phyloP scores from a whole-genome alignment of 2,113 vertebrate species.

The Gopherus evgoodei region DNA sequence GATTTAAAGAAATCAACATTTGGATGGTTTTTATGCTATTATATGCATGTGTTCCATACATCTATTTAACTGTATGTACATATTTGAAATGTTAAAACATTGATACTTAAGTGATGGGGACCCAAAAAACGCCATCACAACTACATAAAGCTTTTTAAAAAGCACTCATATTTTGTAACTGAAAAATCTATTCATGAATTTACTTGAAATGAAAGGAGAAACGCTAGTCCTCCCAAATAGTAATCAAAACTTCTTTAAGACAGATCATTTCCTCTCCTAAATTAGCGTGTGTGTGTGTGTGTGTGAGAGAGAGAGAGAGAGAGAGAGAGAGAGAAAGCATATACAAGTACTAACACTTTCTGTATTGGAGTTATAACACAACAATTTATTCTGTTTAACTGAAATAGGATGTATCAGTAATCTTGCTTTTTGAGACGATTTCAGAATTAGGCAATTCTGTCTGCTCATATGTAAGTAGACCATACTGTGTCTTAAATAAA shows the following conservation, averaged over 20 bases:
- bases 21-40: constrained; percentile 56
- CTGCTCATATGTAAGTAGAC: constrained; percentile 80
- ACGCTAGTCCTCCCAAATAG: constrained; percentile 13
- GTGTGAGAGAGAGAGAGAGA: background rate
- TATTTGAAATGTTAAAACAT: constrained; percentile 44
- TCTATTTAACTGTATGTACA: constrained; percentile 64
- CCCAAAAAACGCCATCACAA: background rate
- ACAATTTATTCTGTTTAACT: constrained; percentile 71
- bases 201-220: constrained; percentile 70
- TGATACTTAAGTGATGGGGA: background rate
- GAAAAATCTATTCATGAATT: constrained; percentile 71
- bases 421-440: constrained; percentile 77
- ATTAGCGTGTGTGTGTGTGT: constrained; percentile 22
- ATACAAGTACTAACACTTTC: constrained; percentile 58
- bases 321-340: constrained; percentile 45
- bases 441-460: constrained; percentile 78
- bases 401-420: constrained; percentile 78
- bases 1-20: constrained; percentile 64
- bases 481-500: constrained; percentile 82
- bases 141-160: constrained; percentile 24
- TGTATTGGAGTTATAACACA: constrained; percentile 74
- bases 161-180: constrained; percentile 67
- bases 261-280: constrained; percentile 44
- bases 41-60: constrained; percentile 76
- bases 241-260: constrained; percentile 21